Evolutionary conservation across 2,113 vertebrate genomes (phyloP), one percentile per base, ranked within the genome.

Genomic region (Apodemus sylvaticus): DNA sequence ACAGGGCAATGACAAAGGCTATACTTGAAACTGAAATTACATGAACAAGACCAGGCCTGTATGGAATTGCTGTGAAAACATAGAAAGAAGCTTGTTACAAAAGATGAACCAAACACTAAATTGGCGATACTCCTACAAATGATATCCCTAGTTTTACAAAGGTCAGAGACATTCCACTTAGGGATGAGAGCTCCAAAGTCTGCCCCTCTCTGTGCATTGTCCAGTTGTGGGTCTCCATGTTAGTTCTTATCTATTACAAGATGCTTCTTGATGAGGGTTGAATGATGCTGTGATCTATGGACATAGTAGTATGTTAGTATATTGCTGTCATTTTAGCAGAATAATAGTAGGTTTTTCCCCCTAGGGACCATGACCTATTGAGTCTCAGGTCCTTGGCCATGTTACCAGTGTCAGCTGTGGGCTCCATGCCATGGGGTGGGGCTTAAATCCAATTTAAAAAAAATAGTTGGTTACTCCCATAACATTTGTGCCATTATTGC

Each of bases 1-100:
- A 0, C 76, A 97, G 36, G n/a, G 97, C 95, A 53, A 93, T 3
- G 73, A 66, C 70, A 51, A 97, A 81, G 45, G 91, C 95, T 55
- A 89, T 0, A 7, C 96, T 48, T 0, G 81, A 78, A 62, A 97
- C 29, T 26, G 55, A 8, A 68, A 97, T 51, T 20, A 98, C 97
- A 36, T 89, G 86, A 48, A 83, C 10, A 88, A 97, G 91, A 70
- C 79, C 95, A 68, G 95, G 60, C 88, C 94, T 92, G 1, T 1
- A 86, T 0, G 20, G 39, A 77, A 89, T 93, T 53, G 42, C 5
- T 48, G 60, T 94, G 96, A 64, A 82, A 86, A 91, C 95, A 66
- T 16, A 31, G 42, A 74, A 76, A 85, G 12, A 83, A 83, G 81
- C 42, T 31, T 83, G 79, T 83, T 42, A 83, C 13, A 42, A 83